Evolutionary conservation across 2,113 vertebrate species (phyloP).

Genomic region (Trinectes maculatus): DNA sequence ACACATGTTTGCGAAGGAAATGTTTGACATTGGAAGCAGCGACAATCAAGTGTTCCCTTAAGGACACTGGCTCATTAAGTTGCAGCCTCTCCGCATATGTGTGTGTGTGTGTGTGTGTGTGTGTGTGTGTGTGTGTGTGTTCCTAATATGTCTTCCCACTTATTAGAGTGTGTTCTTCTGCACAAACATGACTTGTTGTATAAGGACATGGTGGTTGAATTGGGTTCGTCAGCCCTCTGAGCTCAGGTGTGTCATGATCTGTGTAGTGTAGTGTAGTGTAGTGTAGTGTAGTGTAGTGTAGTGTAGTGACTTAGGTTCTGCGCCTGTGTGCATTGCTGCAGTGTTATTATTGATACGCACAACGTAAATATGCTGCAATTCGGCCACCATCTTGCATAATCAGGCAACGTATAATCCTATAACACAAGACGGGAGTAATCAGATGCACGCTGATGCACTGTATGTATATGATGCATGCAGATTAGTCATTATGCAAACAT

Average conservation of each 20-base stretch:
- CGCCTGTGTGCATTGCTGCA: neutral
- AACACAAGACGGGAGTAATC: neutral
- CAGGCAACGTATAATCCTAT: neutral
- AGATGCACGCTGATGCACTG: slow-evolving; percentile 22
- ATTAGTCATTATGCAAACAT: slow-evolving; percentile 45
- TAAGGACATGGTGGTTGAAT: slow-evolving; percentile 31
- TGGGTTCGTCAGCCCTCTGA: slow-evolving; percentile 42
- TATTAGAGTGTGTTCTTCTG: neutral
- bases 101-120: neutral
- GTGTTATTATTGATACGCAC: no score
- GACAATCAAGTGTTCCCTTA: slow-evolving; percentile 59
- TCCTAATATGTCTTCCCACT: slow-evolving; percentile 3
- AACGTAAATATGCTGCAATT: neutral
- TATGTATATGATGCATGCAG: slow-evolving; percentile 4
- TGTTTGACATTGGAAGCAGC: slow-evolving; percentile 60
- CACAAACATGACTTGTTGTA: neutral
- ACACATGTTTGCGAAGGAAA: slow-evolving; percentile 9
- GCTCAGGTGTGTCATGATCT: slow-evolving; percentile 70
- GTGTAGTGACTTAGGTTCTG: no score
- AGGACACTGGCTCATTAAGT: slow-evolving; percentile 59
- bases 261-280: no score
- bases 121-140: neutral
- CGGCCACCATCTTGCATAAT: neutral
- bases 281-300: no score
- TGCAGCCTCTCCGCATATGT: slow-evolving; percentile 19